These are phyloP conservation scores for Drosophila prolongata DNA, from an alignment of 2,888 invertebrate species.

Conservation along the genomic window DNA sequence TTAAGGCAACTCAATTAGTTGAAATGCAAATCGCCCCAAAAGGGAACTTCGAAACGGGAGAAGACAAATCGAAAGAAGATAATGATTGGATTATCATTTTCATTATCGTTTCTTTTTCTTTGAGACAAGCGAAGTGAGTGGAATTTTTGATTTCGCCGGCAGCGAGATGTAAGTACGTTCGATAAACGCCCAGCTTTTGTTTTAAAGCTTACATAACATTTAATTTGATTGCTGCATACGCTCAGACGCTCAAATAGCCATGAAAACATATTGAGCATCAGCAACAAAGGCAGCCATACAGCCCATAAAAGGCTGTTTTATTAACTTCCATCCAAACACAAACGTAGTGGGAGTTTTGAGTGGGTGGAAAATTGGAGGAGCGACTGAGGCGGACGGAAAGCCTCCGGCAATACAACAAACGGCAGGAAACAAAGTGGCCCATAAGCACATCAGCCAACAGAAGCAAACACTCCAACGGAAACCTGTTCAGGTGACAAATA, in stretches of 20 bases:
- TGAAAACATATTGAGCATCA: constrained; percentile 76
- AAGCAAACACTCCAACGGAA: constrained; percentile 24
- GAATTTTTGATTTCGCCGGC: constrained; percentile 57
- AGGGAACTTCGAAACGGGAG: not conserved
- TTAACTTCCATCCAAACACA: constrained; percentile 70
- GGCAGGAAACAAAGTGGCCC: constrained; percentile 69
- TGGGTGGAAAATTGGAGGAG: constrained; percentile 6
- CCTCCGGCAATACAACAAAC: constrained; percentile 48
- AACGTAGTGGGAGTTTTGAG: constrained; percentile 9
- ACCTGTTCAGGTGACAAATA: constrained; percentile 36
- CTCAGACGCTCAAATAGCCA: constrained; percentile 69
- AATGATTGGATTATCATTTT: constrained; percentile 71
- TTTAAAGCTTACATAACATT: constrained; percentile 75
- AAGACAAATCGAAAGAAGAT: constrained; percentile 33
- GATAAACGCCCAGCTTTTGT: constrained; percentile 53
- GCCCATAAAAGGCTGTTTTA: constrained; percentile 75
- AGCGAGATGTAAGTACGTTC: constrained; percentile 63
- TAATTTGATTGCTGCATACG: constrained; percentile 78
- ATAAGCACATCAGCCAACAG: constrained; percentile 58
- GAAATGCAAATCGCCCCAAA: constrained; percentile 22
- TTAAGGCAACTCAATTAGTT: constrained; percentile 68
- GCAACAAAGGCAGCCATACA: constrained; percentile 16
- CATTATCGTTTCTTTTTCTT: constrained; percentile 39
- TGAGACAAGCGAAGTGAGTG: constrained; percentile 3
- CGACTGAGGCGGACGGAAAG: constrained; percentile 10